Evolutionary conservation across 2,888 invertebrate species (phyloP).

Genomic region (Spodoptera picta): DNA sequence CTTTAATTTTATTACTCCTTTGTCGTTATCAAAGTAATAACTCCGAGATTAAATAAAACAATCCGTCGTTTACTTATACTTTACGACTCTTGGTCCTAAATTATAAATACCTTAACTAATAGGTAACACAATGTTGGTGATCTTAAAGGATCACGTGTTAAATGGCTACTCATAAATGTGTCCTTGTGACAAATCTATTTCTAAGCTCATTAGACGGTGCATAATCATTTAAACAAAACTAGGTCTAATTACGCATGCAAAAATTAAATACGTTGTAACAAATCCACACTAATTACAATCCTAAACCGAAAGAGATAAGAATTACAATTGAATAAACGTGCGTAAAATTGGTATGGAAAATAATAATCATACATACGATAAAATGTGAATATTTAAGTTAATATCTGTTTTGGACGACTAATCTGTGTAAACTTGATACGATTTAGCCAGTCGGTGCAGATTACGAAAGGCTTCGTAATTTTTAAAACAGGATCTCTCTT

Average conservation of each 20-base stretch:
- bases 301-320: conserved; percentile 13
- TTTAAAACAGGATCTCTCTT: no score
- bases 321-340: conserved; percentile 20
- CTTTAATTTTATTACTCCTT: conserved; percentile 10
- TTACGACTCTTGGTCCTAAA: no score
- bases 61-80: no score
- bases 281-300: background rate
- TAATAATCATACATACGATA: conserved; percentile 7
- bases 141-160: no score
- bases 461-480: conserved; percentile 23
- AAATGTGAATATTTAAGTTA: conserved; percentile 24
- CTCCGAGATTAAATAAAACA: no score
- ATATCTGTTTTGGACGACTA: conserved; percentile 31
- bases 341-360: conserved; percentile 17
- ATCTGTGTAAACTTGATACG: conserved; percentile 35
- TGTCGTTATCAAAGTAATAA: background rate
- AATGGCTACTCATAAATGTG: conserved; percentile 9
- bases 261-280: background rate
- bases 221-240: conserved; percentile 9
- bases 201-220: conserved; percentile 12
- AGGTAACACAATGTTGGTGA: no score
- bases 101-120: no score
- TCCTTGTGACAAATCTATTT: conserved; percentile 27
- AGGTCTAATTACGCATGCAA: conserved; percentile 6
- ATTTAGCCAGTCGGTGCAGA: conserved; percentile 3